Conservation (phyloP, 2,113 vertebrate species). For the Zapornia atra region DNA sequence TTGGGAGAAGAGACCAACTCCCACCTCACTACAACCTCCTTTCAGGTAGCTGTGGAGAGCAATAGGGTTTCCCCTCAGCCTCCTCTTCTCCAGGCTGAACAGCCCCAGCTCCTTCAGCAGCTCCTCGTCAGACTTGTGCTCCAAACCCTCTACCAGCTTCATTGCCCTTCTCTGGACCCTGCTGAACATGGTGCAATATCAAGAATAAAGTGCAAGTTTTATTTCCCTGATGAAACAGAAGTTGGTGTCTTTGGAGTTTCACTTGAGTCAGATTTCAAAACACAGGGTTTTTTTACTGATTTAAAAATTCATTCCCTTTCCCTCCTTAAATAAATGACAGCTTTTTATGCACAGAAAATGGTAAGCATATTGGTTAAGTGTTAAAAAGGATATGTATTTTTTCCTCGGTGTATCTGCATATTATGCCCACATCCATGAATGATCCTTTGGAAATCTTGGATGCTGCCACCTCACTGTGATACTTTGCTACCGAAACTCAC, state of each 20-base stretch:
- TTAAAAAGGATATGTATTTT: background rate
- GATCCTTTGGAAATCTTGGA: background rate
- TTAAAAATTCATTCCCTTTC: background rate
- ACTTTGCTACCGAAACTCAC: background rate
- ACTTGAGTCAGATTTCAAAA: background rate
- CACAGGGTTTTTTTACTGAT: background rate
- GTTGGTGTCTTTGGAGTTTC: background rate
- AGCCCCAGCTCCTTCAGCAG: too few relatives aligned
- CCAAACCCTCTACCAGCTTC: too few relatives aligned
- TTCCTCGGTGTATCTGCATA: background rate
- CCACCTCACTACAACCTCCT: too few relatives aligned
- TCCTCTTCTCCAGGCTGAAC: too few relatives aligned
- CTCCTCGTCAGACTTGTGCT: too few relatives aligned
- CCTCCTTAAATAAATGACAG: background rate
- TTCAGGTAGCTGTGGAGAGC: too few relatives aligned
- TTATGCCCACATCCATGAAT: background rate
- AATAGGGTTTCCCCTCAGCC: too few relatives aligned
- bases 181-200: background rate
- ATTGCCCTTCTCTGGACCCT: too few relatives aligned
- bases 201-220: background rate
- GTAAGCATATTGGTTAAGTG: background rate
- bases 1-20: too few relatives aligned
- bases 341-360: background rate
- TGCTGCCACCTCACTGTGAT: background rate
- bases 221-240: background rate